A percentile compares a stretch with the other conserved stretches of the same genome.
These are phyloP conservation scores for Mystacides longicornis DNA, from an alignment of 2,888 invertebrate genomes.

Conservation along the genomic window DNA sequence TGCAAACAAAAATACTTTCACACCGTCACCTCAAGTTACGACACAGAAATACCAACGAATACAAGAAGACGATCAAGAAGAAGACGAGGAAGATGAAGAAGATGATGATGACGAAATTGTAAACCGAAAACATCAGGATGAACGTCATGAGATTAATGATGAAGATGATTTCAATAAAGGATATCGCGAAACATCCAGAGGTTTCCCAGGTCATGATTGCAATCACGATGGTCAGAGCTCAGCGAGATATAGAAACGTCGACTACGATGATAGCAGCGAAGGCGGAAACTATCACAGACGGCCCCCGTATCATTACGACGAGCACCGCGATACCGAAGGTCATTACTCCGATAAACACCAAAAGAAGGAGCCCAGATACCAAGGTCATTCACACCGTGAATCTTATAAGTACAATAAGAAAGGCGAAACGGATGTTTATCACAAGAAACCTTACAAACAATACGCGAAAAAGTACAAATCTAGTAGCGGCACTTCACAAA, in stretches of 20 bases:
- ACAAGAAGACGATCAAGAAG: slow-evolving; percentile 16
- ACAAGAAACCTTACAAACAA: slow-evolving; percentile 9
- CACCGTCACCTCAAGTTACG: slow-evolving; percentile 1
- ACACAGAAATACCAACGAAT: background rate
- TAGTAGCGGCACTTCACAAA: slow-evolving; percentile 1
- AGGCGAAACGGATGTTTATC: slow-evolving; percentile 10
- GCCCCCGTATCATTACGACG: slow-evolving; percentile 37
- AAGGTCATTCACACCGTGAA: slow-evolving; percentile 6
- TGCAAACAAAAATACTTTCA: background rate
- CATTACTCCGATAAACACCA: slow-evolving; percentile 20
- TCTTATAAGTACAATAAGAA: slow-evolving; percentile 16
- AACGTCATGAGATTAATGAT: slow-evolving; percentile 38
- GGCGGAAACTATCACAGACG: slow-evolving; percentile 36
- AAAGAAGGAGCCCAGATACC: slow-evolving; percentile 15
- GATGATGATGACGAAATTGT: slow-evolving; percentile 32
- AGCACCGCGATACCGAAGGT: slow-evolving; percentile 12
- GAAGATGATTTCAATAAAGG: slow-evolving; percentile 45
- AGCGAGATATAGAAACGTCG: slow-evolving; percentile 2
- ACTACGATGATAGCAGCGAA: slow-evolving; percentile 10
- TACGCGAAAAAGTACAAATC: slow-evolving; percentile 16
- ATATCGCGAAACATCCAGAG: slow-evolving; percentile 41
- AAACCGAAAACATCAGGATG: slow-evolving; percentile 34
- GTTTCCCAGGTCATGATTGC: slow-evolving; percentile 36
- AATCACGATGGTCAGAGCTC: slow-evolving; percentile 14
- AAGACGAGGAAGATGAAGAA: slow-evolving; percentile 32